phyloP scores from a whole-genome alignment of 2,888 invertebrate species.

The Harpagoxenus sublaevis region DNA sequence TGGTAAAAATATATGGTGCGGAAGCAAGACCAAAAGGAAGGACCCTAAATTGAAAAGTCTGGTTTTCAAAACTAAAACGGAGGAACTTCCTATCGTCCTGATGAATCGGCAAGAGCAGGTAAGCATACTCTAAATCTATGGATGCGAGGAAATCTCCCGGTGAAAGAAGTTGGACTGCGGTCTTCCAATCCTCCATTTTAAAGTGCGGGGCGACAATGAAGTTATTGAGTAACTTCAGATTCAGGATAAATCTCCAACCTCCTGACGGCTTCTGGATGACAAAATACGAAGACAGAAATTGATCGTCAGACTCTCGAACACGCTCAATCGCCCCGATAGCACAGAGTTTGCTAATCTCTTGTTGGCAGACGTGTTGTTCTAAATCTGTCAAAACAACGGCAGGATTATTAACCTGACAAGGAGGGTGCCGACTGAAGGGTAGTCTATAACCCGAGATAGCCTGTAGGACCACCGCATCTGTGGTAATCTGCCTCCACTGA shows the following conservation, averaged over 20 bases:
- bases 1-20: conserved; percentile 67
- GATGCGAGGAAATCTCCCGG: conserved; percentile 49
- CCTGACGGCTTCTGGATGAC: conserved; percentile 53
- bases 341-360: conserved; percentile 43
- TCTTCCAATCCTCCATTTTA: conserved; percentile 66
- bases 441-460: neutral
- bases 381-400: neutral
- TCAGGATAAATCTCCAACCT: conserved; percentile 61
- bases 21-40: conserved; percentile 66
- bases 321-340: conserved; percentile 41
- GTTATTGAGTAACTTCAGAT: conserved; percentile 64
- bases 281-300: conserved; percentile 54
- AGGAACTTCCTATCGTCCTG: conserved; percentile 57
- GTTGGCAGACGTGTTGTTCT: neutral
- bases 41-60: conserved; percentile 63
- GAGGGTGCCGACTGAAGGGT: neutral
- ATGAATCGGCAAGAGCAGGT: conserved; percentile 58
- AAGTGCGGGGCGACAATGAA: conserved; percentile 60
- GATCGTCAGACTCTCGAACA: neutral
- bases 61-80: conserved; percentile 60
- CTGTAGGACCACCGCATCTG: too few species aligned
- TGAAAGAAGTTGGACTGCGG: conserved; percentile 51
- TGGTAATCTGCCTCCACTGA: too few species aligned
- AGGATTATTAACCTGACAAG: neutral
- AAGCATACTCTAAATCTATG: conserved; percentile 67